phyloP scores from a whole-genome alignment of 2,797 vertebrate genomes.

The Delichon dasypus region DNA sequence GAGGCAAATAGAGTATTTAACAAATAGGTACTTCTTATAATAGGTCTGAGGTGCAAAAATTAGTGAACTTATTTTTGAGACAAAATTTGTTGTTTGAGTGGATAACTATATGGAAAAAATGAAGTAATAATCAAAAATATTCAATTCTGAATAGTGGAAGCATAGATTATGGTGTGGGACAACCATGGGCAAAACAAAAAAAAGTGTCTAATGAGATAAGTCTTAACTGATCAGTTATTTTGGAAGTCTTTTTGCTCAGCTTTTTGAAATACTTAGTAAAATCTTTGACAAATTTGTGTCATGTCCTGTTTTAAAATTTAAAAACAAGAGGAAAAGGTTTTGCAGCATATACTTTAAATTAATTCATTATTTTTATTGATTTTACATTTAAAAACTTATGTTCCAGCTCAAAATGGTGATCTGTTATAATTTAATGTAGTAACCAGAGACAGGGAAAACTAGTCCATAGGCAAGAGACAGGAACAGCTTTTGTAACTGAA shows the following conservation, averaged over 20 bases:
- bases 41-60: not conserved
- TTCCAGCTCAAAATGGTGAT: not conserved
- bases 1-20: not conserved
- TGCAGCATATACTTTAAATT: not conserved
- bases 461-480: not conserved
- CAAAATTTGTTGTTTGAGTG: not conserved
- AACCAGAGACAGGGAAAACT: not conserved
- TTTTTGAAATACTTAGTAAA: not conserved
- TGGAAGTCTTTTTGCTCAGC: fast-evolving
- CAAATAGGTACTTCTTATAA: not conserved
- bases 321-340: not conserved
- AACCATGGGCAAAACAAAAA: not conserved
- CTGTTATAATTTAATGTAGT: not conserved
- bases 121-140: not conserved
- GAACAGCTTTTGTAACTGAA: not conserved
- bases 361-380: not conserved
- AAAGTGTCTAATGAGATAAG: not conserved
- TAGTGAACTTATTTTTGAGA: not conserved
- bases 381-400: not conserved
- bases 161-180: not conserved
- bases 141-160: not conserved
- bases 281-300: not conserved
- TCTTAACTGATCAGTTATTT: not conserved
- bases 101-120: not conserved
- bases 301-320: not conserved